Evolutionary conservation across 2,113 vertebrate genomes (phyloP), one percentile per base, ranked within the genome.

Genomic region (Campylomormyrus tamandua): DNA sequence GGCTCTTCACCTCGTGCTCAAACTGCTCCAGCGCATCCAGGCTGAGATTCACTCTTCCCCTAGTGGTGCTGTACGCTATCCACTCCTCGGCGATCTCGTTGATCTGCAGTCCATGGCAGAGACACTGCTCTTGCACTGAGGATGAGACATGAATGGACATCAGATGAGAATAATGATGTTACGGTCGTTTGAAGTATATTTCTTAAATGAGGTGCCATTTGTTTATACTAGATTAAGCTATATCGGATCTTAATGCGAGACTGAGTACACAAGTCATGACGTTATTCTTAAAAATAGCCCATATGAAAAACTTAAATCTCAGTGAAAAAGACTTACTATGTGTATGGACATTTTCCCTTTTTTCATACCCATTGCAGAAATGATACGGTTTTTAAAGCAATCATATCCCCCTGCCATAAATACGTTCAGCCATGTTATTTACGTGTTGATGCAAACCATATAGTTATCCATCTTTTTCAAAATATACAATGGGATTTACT

Each of bases 41-140:
- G 24, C 90, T 95, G 5, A 99, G 95, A 2, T 88, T 90, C 0
- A 90, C 48, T 10, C 90, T 93, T 53, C 39, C 92, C 93, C 93
- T 96, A 9, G 95, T 95, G 62, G 92, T 92, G 89, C 95, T 95
- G 89, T 96, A 99, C 27, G 98, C 97, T 19, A 99, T 74, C 92
- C 98, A 97, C 93, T 98, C 96, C 0, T 89, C n/a, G 1, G 96
- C 94, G 58, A 99, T 93, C 0, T 93, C 92, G 4, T 95, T 93
- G 1, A 95, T 95, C 0, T 89, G 91, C 19, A 97, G 91, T 70
- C 96, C 92, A 88, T 96, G 94, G 35, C 93, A 93, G 19, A 96
- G 85, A 49, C 98, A 99, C 89, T 97, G 95, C 92, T 98, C 97
- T 91, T 96, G 91, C 96, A 99, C 98, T 99, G 93, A 0, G 0